Evolutionary conservation across 1,140 invertebrate species (phyloP).

Genomic region (Trypoxylus dichotomus): DNA sequence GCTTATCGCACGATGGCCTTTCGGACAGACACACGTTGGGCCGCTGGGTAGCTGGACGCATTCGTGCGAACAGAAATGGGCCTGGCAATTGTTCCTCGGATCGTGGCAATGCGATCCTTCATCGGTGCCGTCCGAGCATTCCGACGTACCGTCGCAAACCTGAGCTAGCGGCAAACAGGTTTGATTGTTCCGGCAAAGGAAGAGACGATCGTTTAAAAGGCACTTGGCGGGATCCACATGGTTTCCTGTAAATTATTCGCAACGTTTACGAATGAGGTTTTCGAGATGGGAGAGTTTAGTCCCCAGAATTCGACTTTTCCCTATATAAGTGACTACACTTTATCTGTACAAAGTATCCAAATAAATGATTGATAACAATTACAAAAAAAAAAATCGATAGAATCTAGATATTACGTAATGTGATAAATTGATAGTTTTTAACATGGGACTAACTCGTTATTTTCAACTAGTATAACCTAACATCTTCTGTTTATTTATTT

Average conservation of each 20-base stretch:
- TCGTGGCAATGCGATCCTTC: slow-evolving; percentile 61
- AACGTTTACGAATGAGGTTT: no score
- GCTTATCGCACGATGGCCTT: slow-evolving; percentile 51
- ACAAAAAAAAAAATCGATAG: no score
- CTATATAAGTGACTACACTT: no score
- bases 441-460: no score
- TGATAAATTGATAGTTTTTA: no score
- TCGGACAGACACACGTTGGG: slow-evolving; percentile 55
- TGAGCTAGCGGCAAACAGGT: slow-evolving; percentile 65
- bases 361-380: no score
- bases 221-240: slow-evolving; percentile 51
- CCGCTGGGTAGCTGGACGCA: slow-evolving; percentile 55
- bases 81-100: slow-evolving; percentile 52
- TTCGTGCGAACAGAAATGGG: slow-evolving; percentile 53
- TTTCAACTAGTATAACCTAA: no score
- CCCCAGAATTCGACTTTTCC: no score
- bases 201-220: slow-evolving; percentile 55
- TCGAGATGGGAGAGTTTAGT: no score
- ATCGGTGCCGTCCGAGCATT: slow-evolving; percentile 82
- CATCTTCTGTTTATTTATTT: no score
- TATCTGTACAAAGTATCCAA: no score
- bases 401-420: no score
- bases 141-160: slow-evolving; percentile 72
- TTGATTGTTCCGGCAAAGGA: slow-evolving; percentile 60
- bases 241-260: slow-evolving; percentile 34